These are phyloP conservation scores for Blastomussa wellsi DNA, from an alignment of 92 coral and sea anemone genomes.

Conservation along the genomic window DNA sequence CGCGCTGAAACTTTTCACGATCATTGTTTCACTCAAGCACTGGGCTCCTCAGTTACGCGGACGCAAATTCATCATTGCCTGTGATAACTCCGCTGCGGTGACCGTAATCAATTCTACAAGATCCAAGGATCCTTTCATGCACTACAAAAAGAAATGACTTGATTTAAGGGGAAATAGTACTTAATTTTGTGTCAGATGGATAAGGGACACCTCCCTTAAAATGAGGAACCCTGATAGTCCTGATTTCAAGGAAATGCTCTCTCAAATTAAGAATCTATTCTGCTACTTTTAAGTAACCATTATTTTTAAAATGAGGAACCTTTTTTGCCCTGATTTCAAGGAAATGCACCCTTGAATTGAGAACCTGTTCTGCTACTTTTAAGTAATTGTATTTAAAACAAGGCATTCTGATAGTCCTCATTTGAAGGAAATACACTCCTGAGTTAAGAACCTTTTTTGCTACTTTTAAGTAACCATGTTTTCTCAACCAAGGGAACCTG, in stretches of 20 bases:
- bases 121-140: too few relatives aligned
- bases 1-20: too few relatives aligned
- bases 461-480: not conserved
- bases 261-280: not conserved
- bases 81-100: too few relatives aligned
- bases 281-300: not conserved
- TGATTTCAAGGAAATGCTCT: not conserved
- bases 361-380: not conserved
- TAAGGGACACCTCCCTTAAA: slow-evolving; percentile 1
- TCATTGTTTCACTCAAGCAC: too few relatives aligned
- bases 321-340: not conserved
- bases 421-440: not conserved
- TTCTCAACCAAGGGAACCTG: too few relatives aligned
- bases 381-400: not conserved
- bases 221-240: slow-evolving; percentile 5
- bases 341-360: not conserved
- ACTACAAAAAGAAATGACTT: slow-evolving; percentile 9
- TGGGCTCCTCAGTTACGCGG: too few relatives aligned
- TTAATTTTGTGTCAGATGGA: not conserved
- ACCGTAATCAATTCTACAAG: too few relatives aligned
- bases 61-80: too few relatives aligned
- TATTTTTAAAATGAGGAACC: slow-evolving; percentile 2
- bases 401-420: not conserved
- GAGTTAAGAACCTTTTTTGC: not conserved
- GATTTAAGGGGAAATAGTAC: slow-evolving; percentile 2